Conservation (phyloP, 30 jellyfish, hydroid and myxozoan genomes). For the Aurelia sp. region DNA sequence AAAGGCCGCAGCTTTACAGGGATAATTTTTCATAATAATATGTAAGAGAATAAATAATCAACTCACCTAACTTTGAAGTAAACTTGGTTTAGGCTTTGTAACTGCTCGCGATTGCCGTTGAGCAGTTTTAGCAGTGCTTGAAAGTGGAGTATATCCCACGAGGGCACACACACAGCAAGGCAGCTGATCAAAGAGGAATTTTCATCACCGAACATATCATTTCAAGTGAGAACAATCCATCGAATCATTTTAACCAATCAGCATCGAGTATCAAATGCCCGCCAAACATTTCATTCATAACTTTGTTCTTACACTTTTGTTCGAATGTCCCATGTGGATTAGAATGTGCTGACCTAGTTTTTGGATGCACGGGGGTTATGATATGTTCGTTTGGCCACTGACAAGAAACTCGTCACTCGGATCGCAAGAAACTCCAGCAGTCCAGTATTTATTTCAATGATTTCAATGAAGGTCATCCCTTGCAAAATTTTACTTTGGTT, state of each 20-base stretch:
- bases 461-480: no score
- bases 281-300: conserved; percentile 66
- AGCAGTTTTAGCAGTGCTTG: conserved; percentile 13
- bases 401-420: no score
- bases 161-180: conserved; percentile 64
- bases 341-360: not conserved
- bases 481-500: no score
- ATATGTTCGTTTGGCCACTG: no score
- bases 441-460: no score
- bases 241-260: conserved; percentile 48
- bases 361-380: not conserved
- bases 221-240: conserved; percentile 37
- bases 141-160: conserved; percentile 44
- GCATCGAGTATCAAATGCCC: conserved; percentile 44
- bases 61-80: not conserved
- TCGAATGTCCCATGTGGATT: conserved; percentile 28
- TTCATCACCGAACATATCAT: conserved; percentile 12
- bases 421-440: no score
- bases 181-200: conserved; percentile 67
- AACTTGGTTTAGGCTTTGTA: conserved; percentile 3
- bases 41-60: no score
- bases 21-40: no score
- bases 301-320: conserved; percentile 1
- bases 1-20: no score
- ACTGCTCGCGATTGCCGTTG: conserved; percentile 20